Percentiles rank a stretch among this genome's conserved stretches.
These are phyloP conservation scores for Yponomeuta malinellus DNA, from an alignment of 2,888 invertebrate genomes.

Conservation along the genomic window DNA sequence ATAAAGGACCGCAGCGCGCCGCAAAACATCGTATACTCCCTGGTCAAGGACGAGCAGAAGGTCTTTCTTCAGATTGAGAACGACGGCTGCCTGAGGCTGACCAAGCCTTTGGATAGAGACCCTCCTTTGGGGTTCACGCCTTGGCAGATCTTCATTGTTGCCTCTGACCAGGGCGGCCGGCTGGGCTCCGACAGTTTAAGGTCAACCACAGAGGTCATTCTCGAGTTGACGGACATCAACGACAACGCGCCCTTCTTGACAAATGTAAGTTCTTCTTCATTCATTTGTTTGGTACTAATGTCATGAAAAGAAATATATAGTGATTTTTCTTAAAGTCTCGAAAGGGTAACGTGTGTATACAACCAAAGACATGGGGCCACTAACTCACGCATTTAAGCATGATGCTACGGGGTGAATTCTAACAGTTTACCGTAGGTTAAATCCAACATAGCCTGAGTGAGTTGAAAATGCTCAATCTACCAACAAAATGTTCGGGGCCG, in stretches of 20 bases:
- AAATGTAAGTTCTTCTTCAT: slow-evolving; percentile 70
- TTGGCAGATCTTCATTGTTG: slow-evolving; percentile 85
- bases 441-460: not conserved
- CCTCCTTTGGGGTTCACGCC: slow-evolving; percentile 88
- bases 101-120: slow-evolving; percentile 91
- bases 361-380: too few species aligned
- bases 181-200: slow-evolving; percentile 77
- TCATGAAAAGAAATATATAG: not conserved
- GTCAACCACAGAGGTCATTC: slow-evolving; percentile 80
- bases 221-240: slow-evolving; percentile 88
- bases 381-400: not conserved
- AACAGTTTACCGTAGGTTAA: not conserved
- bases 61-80: slow-evolving; percentile 83
- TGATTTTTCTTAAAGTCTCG: too few species aligned
- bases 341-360: too few species aligned
- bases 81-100: slow-evolving; percentile 83
- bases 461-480: not conserved
- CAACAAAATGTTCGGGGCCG: too few species aligned
- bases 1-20: slow-evolving; percentile 83
- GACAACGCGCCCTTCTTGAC: slow-evolving; percentile 94
- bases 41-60: slow-evolving; percentile 83
- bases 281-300: not conserved
- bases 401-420: not conserved
- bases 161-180: slow-evolving; percentile 83
- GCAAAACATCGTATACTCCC: slow-evolving; percentile 85